Conservation (phyloP, 2,888 invertebrate genomes). For the Metalampra italica region DNA sequence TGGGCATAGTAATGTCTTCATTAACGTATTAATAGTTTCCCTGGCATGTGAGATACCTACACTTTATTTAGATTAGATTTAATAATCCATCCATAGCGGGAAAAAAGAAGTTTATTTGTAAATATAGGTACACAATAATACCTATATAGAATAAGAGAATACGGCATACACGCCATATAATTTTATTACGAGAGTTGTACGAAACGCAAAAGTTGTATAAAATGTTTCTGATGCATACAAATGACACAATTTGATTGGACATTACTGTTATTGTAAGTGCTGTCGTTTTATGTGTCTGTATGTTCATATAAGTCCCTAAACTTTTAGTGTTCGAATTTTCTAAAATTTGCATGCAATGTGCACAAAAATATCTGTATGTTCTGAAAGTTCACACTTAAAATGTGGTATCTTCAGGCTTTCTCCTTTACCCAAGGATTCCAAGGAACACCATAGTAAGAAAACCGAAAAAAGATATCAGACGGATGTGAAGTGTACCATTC, state of each 20-base stretch:
- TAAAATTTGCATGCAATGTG: too few relatives aligned
- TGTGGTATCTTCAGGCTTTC: too few relatives aligned
- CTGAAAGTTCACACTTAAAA: too few relatives aligned
- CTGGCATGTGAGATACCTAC: not conserved
- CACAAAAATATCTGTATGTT: too few relatives aligned
- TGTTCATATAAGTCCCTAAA: not conserved
- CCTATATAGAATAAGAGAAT: conserved; percentile 1
- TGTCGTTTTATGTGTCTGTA: not conserved
- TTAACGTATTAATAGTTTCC: not conserved
- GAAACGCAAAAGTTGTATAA: conserved; percentile 8
- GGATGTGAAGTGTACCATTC: too few relatives aligned
- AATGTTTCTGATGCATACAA: conserved; percentile 8
- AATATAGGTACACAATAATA: conserved; percentile 5
- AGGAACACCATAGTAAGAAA: too few relatives aligned
- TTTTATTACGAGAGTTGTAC: conserved; percentile 7
- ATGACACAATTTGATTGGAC: conserved; percentile 7
- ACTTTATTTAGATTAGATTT: too few relatives aligned
- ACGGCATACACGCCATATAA: conserved; percentile 3
- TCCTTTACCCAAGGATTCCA: too few relatives aligned
- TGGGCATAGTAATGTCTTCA: conserved; percentile 6
- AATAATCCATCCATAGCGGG: too few relatives aligned
- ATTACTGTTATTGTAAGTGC: conserved; percentile 6
- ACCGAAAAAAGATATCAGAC: too few relatives aligned
- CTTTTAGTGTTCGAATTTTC: not conserved
- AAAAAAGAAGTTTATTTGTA: not conserved